Percentiles rank a stretch among this genome's conserved stretches.
phyloP scores from a whole-genome alignment of 2,797 vertebrate species.

The Denticeps clupeoides region DNA sequence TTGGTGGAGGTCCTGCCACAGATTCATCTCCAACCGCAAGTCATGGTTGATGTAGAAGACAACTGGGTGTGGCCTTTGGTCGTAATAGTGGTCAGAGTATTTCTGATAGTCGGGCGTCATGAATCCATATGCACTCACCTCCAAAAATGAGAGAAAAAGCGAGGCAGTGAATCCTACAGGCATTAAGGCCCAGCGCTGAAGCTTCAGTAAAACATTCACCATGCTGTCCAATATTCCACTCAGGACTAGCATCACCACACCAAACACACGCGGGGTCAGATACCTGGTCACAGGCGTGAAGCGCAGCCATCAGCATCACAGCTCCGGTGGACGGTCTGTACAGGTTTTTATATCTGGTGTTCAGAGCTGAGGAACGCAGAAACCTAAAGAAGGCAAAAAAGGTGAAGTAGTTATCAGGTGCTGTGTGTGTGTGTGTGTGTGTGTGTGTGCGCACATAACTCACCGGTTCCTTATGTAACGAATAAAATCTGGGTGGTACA shows the following conservation, averaged over 20 bases:
- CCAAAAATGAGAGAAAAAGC: not conserved
- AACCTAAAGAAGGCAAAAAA: constrained; percentile 43
- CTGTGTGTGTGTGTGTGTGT: too few species aligned
- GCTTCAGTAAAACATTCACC: too few species aligned
- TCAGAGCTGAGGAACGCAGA: constrained; percentile 42
- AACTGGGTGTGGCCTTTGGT: constrained; percentile 28
- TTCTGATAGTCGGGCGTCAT: constrained; percentile 57
- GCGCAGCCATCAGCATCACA: constrained; percentile 59
- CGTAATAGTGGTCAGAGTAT: constrained; percentile 68
- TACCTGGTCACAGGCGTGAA: constrained; percentile 69
- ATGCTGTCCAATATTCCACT: too few species aligned
- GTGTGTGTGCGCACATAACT: too few species aligned
- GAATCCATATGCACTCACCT: constrained; percentile 70
- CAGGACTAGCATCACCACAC: too few species aligned
- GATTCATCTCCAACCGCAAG: constrained; percentile 48
- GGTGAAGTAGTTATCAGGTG: too few species aligned
- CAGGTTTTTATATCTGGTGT: constrained; percentile 32
- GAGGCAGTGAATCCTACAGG: not conserved
- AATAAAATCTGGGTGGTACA: constrained; percentile 68
- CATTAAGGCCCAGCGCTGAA: too few species aligned
- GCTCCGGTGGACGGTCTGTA: constrained; percentile 68
- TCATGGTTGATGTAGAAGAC: constrained; percentile 63
- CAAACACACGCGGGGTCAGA: too few species aligned
- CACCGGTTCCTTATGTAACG: constrained; percentile 72
- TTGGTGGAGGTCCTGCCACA: constrained; percentile 62